These are phyloP conservation scores for Mythimna ferrago DNA, from an alignment of 2,888 invertebrate genomes.

Conservation along the genomic window DNA sequence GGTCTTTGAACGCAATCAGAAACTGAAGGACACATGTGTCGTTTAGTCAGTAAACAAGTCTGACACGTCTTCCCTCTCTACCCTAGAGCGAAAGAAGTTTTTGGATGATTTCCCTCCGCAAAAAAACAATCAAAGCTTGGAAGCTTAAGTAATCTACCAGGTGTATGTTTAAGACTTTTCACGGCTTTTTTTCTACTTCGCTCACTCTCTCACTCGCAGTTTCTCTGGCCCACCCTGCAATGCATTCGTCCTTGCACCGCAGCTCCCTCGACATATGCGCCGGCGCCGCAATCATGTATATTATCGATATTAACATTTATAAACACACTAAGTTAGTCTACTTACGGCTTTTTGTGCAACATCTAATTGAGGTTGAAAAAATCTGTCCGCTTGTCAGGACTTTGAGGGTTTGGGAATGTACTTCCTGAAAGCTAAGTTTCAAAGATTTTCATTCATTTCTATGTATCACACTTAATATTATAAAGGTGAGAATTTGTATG, in stretches of 20 bases:
- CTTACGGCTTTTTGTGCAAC: slow-evolving; percentile 13
- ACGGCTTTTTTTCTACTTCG: not conserved
- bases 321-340: slow-evolving; percentile 26
- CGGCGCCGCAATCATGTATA: slow-evolving; percentile 44
- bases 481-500: no score
- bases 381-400: slow-evolving; percentile 4
- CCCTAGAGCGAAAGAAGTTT: no score
- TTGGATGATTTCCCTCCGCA: no score
- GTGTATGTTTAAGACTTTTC: no score
- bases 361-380: slow-evolving; percentile 29
- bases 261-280: slow-evolving; percentile 40
- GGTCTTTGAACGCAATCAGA: no score
- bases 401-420: not conserved
- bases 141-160: no score
- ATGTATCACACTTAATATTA: not conserved
- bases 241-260: slow-evolving; percentile 39
- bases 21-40: no score
- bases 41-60: no score
- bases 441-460: not conserved
- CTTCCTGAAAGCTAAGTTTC: not conserved
- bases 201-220: slow-evolving; percentile 25
- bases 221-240: slow-evolving; percentile 42
- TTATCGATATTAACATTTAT: slow-evolving; percentile 56
- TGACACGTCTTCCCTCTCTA: no score
- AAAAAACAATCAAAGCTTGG: no score